These are phyloP conservation scores for Daptonema setosum DNA, from an alignment of 2,888 invertebrate species.

Conservation along the genomic window DNA sequence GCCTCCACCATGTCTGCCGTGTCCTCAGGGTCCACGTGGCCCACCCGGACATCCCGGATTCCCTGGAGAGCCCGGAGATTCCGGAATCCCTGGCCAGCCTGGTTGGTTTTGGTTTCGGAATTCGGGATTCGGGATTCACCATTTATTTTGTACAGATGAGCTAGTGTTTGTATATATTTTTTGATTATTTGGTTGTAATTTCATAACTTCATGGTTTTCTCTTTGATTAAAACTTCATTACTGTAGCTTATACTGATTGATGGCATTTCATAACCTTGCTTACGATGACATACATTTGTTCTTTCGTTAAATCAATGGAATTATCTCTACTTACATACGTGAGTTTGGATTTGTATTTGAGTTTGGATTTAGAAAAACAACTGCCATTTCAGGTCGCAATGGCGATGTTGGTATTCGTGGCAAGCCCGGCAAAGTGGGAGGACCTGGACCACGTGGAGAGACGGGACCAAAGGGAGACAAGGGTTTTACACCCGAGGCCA, in stretches of 20 bases:
- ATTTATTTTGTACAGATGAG: no score
- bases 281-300: no score
- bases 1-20: conserved; percentile 27
- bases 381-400: neutral
- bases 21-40: conserved; percentile 20
- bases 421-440: conserved; percentile 10
- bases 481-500: conserved; percentile 23
- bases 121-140: no score
- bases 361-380: neutral
- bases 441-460: conserved; percentile 9
- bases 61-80: conserved; percentile 22
- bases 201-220: no score
- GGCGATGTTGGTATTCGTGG: conserved; percentile 3
- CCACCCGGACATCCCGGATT: conserved; percentile 15
- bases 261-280: no score
- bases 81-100: conserved; percentile 17
- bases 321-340: neutral
- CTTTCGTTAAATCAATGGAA: no score
- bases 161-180: no score
- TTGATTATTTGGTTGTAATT: no score
- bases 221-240: no score
- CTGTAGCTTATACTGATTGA: no score
- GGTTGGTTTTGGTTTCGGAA: conserved; percentile 6
- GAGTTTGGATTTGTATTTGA: neutral
- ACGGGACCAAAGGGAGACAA: conserved; percentile 10